These are phyloP conservation scores for Bos javanicus DNA, from an alignment of 2,113 vertebrate species.

Conservation along the genomic window DNA sequence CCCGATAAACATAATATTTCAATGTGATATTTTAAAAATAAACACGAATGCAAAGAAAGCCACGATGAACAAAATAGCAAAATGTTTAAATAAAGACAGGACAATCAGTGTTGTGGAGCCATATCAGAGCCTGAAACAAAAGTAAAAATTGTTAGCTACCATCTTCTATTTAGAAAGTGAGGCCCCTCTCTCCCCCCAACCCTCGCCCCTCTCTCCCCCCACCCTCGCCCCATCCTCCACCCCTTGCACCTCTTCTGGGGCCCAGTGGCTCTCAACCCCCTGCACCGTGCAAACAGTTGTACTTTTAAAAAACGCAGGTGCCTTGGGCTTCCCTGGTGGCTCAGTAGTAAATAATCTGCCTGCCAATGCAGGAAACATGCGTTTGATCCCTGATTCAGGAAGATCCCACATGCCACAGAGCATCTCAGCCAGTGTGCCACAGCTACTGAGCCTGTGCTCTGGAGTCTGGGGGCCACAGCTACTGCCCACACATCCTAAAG, in stretches of 20 bases:
- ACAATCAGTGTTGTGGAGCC: background rate
- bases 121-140: background rate
- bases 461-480: background rate
- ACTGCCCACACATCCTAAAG: accelerated
- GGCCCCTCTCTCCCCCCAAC: too few species aligned
- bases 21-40: background rate
- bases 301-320: background rate
- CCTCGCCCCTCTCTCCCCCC: too few species aligned
- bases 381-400: background rate
- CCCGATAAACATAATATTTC: background rate
- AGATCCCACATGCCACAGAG: background rate
- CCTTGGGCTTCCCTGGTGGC: background rate
- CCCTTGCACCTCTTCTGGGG: background rate
- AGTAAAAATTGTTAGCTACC: background rate
- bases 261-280: background rate
- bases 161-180: background rate
- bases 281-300: background rate
- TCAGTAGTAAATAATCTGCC: background rate
- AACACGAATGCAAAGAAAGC: background rate
- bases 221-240: accelerated
- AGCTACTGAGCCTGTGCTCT: background rate
- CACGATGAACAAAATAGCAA: background rate
- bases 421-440: background rate
- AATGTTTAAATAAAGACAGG: background rate
- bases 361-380: background rate